A percentile compares a stretch with the other conserved stretches of the same genome.
phyloP scores from a whole-genome alignment of 2,797 vertebrate genomes.

The Oceanodroma leucorhoa region DNA sequence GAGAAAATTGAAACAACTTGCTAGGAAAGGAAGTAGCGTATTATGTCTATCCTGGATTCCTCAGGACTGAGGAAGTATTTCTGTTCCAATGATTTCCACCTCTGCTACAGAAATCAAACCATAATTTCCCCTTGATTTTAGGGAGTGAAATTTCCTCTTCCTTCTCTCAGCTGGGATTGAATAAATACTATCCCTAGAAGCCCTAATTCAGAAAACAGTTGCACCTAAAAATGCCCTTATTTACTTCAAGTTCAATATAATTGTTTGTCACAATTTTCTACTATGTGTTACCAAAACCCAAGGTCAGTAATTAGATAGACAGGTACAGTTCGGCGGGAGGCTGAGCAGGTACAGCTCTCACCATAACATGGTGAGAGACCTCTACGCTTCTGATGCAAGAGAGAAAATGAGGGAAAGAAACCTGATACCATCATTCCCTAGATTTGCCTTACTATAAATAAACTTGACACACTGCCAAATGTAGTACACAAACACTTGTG shows the following conservation, averaged over 20 bases:
- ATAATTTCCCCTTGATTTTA: background rate
- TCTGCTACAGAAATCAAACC: background rate
- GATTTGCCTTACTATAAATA: background rate
- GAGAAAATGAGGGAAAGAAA: background rate
- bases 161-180: background rate
- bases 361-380: accelerated
- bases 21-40: background rate
- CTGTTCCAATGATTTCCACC: background rate
- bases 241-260: background rate
- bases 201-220: background rate
- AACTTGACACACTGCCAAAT: background rate
- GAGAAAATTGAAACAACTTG: background rate
- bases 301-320: background rate
- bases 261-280: background rate
- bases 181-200: background rate
- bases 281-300: background rate
- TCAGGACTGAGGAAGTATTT: background rate
- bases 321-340: accelerated
- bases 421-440: background rate
- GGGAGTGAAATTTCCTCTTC: background rate
- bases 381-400: background rate
- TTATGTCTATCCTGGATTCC: background rate
- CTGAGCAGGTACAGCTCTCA: background rate
- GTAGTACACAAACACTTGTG: background rate
- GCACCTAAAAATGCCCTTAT: background rate